Conservation (phyloP, 2,113 vertebrate species). For the Lampris megalopsis region DNA sequence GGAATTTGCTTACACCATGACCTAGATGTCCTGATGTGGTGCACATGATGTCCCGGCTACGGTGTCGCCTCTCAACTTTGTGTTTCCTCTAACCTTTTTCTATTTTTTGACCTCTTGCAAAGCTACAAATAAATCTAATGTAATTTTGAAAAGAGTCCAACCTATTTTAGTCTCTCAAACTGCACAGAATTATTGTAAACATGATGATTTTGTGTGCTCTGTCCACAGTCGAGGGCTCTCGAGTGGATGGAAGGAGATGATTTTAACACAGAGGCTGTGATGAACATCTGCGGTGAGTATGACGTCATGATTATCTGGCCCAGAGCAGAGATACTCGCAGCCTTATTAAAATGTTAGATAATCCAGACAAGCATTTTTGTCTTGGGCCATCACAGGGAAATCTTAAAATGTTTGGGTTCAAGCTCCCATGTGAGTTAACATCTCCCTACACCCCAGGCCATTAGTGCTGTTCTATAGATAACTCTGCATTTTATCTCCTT, state of each 20-base stretch:
- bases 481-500: too few species aligned
- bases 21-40: conserved; percentile 53
- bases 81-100: conserved; percentile 5
- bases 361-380: too few species aligned
- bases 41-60: conserved; percentile 51
- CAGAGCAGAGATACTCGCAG: neutral
- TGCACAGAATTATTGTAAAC: neutral
- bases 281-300: conserved; percentile 83
- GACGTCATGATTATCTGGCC: neutral
- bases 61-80: neutral
- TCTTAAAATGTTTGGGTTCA: too few species aligned
- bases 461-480: too few species aligned
- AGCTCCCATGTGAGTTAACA: too few species aligned
- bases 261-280: conserved; percentile 78
- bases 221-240: conserved; percentile 64
- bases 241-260: conserved; percentile 80
- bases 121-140: too few species aligned
- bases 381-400: too few species aligned
- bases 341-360: too few species aligned
- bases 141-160: too few species aligned
- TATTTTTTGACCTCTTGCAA: too few species aligned
- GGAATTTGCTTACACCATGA: conserved; percentile 18
- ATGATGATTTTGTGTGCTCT: neutral
- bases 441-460: too few species aligned
- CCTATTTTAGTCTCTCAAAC: too few species aligned